Evolutionary conservation across 2,888 invertebrate species (phyloP), one percentile per base, ranked within the genome.

Genomic region (Caenorhabditis afra): DNA sequence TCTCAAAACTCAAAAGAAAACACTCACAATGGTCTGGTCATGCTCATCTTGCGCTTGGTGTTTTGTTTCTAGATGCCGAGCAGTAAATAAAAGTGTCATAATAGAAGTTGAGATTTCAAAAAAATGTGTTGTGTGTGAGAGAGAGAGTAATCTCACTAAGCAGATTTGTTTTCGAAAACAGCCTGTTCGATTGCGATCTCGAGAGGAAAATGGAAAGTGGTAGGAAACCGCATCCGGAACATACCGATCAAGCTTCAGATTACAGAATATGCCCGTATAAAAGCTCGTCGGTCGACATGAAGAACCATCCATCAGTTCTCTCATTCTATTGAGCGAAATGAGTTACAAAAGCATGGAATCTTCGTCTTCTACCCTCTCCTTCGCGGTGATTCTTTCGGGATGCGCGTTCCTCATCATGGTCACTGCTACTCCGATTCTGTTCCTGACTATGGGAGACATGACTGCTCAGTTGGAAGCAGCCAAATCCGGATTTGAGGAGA

Each of bases 401-500:
- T 66, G 81, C 12, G 81, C 87, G 1, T 84, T 87, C 64, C 52
- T 82, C 44, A 79, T 86, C n/a, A 66, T 87, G 66, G 55, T 84
- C 3, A 78, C 85, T 22, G 84, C 85, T 8, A 73, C 86, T 44
- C 87, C 87, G 8, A 57, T 85, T 20, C 81, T 87, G 39, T 82
- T 85, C 68, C 82, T 81, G 41, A 82, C 85, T 22, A 75, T 87
- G 57, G 75, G 81, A 10, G 79, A 82, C n/a, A 74, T 88, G 79
- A 84, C 83, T 68, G 62, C 76, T 23, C 82, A 87, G 64, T 64
- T 87, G 64, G 82, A 81, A 23, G 37, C 64, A 12, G 79, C 86
- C 10, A 81, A 85, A 53, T 65, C 77, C 35, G 81, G 78, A 47
- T 87, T 87, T 59, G 78, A 86, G 58, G 87, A 87, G 14, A 85